Evolutionary conservation across 1,140 invertebrate genomes (phyloP), one percentile per base, ranked within the genome.

Genomic region (Lutraria rhynchaena): DNA sequence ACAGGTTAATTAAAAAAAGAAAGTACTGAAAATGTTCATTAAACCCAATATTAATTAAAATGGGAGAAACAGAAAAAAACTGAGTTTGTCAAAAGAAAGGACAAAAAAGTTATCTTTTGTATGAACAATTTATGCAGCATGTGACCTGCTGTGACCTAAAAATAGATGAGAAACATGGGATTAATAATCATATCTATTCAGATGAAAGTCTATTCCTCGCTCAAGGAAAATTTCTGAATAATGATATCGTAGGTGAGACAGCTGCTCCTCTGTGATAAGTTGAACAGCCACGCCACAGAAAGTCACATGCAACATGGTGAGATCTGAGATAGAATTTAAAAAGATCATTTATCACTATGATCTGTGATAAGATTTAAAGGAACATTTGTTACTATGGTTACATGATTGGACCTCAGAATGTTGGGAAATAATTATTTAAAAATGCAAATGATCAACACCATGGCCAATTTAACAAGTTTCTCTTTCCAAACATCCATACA

Each of bases 131-230:
- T 33, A 9, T 51, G 55, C n/a, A n/a, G n/a, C 55, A 74, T 74
- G 70, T 74, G 70, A 76, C 60, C 73, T 76, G 55, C 27, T 49
- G 60, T 63, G 60, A 41, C 0, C 44, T 49, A 5, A 44, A 41
- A 75, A 46, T 24, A 17, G 35, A 55, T 27, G 17, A 27, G 33
- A 24, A 73, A 57, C 17, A 19, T 17, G 22, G 11, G n/a, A 53
- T 67, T 67, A 78, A 78, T 51, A 78, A 33, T 78, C 75, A 70
- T 70, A 70, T 80, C 63, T 57, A 55, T 69, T 22, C 3, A 80
- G 63, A 22, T 33, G 41, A 33, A 80, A 80, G 22, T 70, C 63
- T 7, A 55, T 29, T 15, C 46, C 60, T 5, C 44, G 35, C 19
- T 80, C 44, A 2, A 37, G 19, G 31, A 80, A 58, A 29, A 80